phyloP scores from a whole-genome alignment of 2,888 invertebrate genomes.

The Limulus polyphemus region DNA sequence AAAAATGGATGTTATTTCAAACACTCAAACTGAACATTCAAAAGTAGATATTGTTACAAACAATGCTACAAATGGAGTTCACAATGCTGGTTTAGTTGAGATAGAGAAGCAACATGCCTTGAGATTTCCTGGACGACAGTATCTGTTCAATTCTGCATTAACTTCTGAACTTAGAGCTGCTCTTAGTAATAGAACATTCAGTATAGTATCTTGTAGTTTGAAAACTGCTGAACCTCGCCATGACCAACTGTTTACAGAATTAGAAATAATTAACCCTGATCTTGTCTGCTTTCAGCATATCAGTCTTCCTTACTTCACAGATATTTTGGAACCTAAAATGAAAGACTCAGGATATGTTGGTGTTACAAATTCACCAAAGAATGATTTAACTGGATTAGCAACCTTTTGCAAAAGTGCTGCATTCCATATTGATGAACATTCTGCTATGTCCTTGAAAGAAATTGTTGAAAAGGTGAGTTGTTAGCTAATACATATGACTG shows the following conservation, averaged over 20 bases:
- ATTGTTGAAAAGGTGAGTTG: conserved; percentile 18
- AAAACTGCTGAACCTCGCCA: conserved; percentile 8
- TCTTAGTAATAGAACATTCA: conserved; percentile 14
- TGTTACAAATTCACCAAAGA: conserved; percentile 10
- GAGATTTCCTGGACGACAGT: conserved; percentile 14
- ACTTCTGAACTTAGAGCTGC: conserved; percentile 8
- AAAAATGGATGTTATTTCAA: no score
- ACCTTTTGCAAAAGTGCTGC: conserved; percentile 20
- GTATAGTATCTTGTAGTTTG: conserved; percentile 18
- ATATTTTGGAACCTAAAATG: conserved; percentile 15
- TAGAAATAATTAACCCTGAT: conserved; percentile 13
- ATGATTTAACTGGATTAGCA: conserved; percentile 12
- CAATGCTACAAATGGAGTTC: no score
- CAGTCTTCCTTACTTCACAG: conserved; percentile 10
- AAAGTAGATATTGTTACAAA: no score
- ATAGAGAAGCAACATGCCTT: conserved; percentile 5
- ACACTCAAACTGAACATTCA: no score
- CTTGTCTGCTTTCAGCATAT: conserved; percentile 20
- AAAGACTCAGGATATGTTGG: conserved; percentile 19
- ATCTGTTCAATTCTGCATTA: conserved; percentile 12
- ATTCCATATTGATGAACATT: conserved; percentile 9
- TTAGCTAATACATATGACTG: not conserved
- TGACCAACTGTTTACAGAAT: conserved; percentile 18
- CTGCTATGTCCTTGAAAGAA: conserved; percentile 14
- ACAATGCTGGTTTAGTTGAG: no score